These are phyloP conservation scores for Zaprionus gabonicus DNA, from an alignment of 1,140 invertebrate species.

Conservation along the genomic window DNA sequence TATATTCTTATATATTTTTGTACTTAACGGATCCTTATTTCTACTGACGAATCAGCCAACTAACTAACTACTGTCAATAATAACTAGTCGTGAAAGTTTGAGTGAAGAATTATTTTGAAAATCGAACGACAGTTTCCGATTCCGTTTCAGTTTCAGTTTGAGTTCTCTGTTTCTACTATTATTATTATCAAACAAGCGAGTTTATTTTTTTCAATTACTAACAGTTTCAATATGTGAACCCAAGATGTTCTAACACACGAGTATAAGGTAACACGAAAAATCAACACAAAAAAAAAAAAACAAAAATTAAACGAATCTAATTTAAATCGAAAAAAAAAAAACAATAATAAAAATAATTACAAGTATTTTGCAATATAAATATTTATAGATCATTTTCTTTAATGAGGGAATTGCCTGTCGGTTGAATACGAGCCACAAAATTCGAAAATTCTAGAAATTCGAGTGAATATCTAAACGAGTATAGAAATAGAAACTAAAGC, in stretches of 20 bases:
- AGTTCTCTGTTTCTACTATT: conserved; percentile 15
- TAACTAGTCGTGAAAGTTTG: conserved; percentile 77
- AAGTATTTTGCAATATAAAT: conserved; percentile 81
- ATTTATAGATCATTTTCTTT: conserved; percentile 79
- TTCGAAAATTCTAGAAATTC: conserved; percentile 40
- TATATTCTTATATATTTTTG: conserved; percentile 36
- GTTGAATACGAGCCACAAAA: conserved; percentile 45
- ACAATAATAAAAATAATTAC: conserved; percentile 70
- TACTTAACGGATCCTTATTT: conserved; percentile 62
- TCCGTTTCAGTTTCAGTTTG: conserved; percentile 49
- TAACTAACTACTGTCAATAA: conserved; percentile 58
- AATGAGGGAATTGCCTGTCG: conserved; percentile 51
- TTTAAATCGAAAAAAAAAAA: conserved; percentile 55
- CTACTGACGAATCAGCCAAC: conserved; percentile 64
- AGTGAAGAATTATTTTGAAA: conserved; percentile 68
- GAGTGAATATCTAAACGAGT: conserved; percentile 59
- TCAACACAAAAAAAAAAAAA: conserved; percentile 29
- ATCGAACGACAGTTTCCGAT: conserved; percentile 40
- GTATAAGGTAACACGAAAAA: conserved; percentile 65
- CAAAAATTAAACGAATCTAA: conserved; percentile 56
- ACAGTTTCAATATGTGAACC: conserved; percentile 68
- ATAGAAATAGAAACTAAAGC: conserved; percentile 33
- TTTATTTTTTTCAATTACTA: conserved; percentile 66
- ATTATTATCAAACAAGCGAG: conserved; percentile 48
- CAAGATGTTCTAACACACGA: conserved; percentile 50